These are phyloP conservation scores for Calliopum simillimum DNA, from an alignment of 2,888 invertebrate species.

Conservation along the genomic window DNA sequence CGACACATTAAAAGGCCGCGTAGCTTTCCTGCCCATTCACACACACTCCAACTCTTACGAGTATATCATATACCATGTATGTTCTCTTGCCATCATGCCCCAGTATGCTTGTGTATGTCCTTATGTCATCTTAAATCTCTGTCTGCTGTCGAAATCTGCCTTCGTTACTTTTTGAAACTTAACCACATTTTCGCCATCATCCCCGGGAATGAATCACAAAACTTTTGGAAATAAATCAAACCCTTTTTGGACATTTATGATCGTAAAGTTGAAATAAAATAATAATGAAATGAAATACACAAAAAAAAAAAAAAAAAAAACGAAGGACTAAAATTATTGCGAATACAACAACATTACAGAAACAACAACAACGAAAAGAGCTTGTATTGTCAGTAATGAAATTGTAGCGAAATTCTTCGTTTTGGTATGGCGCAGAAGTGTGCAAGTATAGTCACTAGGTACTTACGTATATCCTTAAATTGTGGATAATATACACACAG, in stretches of 20 bases:
- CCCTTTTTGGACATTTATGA: slow-evolving; percentile 67
- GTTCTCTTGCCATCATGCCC: not conserved
- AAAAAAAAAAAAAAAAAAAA: slow-evolving; percentile 46
- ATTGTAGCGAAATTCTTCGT: not conserved
- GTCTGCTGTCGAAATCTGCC: slow-evolving; percentile 46
- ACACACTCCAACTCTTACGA: not conserved
- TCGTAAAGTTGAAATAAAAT: slow-evolving; percentile 66
- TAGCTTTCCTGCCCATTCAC: not conserved
- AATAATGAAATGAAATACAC: slow-evolving; percentile 51
- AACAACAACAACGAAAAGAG: slow-evolving; percentile 49
- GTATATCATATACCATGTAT: not conserved
- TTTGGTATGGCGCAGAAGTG: not conserved
- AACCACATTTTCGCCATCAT: slow-evolving; percentile 49
- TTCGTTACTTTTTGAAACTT: slow-evolving; percentile 42
- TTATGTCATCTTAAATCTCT: slow-evolving; percentile 50
- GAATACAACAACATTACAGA: slow-evolving; percentile 40
- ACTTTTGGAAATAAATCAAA: slow-evolving; percentile 66
- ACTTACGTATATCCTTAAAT: slow-evolving; percentile 24
- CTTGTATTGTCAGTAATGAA: not conserved
- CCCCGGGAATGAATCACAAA: slow-evolving; percentile 52
- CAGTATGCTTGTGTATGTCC: slow-evolving; percentile 35
- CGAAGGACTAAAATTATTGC: slow-evolving; percentile 17
- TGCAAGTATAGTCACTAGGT: not conserved
- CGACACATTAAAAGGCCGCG: not conserved
- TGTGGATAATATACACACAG: slow-evolving; percentile 5